Evolutionary conservation across 2,888 invertebrate species (phyloP).

Genomic region (Scaptomyza flava): DNA sequence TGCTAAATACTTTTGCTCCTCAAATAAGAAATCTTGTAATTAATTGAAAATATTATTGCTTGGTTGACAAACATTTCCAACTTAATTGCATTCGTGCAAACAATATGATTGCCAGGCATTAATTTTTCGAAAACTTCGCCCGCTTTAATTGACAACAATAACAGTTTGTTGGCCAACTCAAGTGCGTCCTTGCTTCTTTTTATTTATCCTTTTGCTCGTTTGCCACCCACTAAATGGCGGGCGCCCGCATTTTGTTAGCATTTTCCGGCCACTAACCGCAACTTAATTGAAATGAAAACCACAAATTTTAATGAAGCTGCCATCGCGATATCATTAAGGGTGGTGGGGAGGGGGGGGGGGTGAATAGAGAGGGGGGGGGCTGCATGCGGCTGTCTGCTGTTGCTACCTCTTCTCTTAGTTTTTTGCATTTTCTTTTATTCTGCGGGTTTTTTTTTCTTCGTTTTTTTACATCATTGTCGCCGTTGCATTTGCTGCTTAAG

Average conservation of each 20-base stretch:
- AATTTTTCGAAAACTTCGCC: not conserved
- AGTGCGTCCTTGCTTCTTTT: not conserved
- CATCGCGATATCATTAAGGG: constrained; percentile 1
- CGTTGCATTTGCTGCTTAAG: constrained; percentile 52
- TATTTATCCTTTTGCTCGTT: no score
- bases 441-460: constrained; percentile 9
- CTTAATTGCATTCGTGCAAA: constrained; percentile 13
- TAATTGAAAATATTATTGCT: not conserved
- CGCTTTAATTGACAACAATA: constrained; percentile 39
- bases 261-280: constrained; percentile 71
- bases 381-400: constrained; percentile 21
- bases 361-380: no score
- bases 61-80: not conserved
- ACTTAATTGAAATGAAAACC: constrained; percentile 76
- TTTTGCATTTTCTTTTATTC: constrained; percentile 11
- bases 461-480: constrained; percentile 50
- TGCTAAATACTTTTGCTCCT: no score
- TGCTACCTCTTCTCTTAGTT: constrained; percentile 20
- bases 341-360: not conserved
- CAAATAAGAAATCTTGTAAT: not conserved
- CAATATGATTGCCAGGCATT: constrained; percentile 1
- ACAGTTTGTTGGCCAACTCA: constrained; percentile 25
- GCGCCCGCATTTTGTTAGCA: constrained; percentile 58
- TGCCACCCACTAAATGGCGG: constrained; percentile 39
- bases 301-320: constrained; percentile 72